Base-by-base conservation (phyloP, 1,140 invertebrate species). In the Ostrea denselamellosa region DNA sequence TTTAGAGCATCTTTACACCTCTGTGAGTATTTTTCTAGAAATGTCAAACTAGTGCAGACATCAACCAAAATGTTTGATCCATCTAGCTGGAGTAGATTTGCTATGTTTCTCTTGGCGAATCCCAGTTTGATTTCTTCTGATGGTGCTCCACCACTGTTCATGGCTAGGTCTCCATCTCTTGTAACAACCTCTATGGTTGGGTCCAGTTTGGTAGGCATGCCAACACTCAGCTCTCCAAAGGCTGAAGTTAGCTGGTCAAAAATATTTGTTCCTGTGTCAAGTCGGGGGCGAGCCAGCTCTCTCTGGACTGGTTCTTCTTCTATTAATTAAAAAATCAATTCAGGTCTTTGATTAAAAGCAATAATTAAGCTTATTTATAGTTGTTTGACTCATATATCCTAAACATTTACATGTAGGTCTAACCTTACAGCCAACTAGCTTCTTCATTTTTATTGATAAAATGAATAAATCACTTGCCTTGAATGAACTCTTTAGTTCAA, bases 61-160 rank as follows among this genome's bases (percentile, higher is more conserved):
- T 97, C 96, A 52, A 98, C 95, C n/a, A 98, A 94, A 22, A 96
- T 96, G 90, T 97, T 96, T 9, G 97, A 97, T n/a, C 97, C 97
- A 90, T 97, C 96, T 87, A 98, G 95, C 92, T 96, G 96, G 91
- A 97, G 96, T 22, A 98, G 94, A 53, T 95, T 90, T 77, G 95
- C 95, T 9, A 96, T 95, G 92, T 97, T 97, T 86, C 96, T 96
- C 83, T 94, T 95, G 10, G 95, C 93, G 88, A 97, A 96, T 94
- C 95, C 77, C 22, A 91, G 90, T 87, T 92, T 93, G 58, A 93
- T 93, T 90, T 95, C 95, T 86, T 94, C 92, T 19, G 90, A 90
- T 17, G 92, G 88, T 86, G 94, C 94, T 81, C 91, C 89, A 52
- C 93, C 90, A 86, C 94, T 93, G 62, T 93, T 88, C 34, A 93